Evolutionary conservation across 2,113 vertebrate species (phyloP), one percentile per base, ranked within the genome.

Genomic region (Eolophus roseicapilla): DNA sequence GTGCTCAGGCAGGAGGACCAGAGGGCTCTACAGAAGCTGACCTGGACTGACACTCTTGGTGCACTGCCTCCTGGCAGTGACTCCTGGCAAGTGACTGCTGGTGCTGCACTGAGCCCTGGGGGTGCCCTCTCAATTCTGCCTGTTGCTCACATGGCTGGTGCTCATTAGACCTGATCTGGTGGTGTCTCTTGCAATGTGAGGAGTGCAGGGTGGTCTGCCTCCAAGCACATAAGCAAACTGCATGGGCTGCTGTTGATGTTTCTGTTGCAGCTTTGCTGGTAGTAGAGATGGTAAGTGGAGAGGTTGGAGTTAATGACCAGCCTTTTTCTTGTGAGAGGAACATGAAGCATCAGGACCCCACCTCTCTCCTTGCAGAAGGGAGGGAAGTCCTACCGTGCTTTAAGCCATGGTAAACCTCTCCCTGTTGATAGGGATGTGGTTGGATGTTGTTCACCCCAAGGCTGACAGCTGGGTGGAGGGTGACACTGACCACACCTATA

Each of bases 241-340:
- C 29, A 18, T 3, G 25, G 25, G 46, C 68, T 43, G 7, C 50
- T 67, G 50, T 41, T 29, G 1, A 21, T 50, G 55, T 64, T 82
- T 39, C 74, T 10, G 1, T 13, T 0, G 0, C 65, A 75, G 44
- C 62, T 82, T 79, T 0, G 2, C 53, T 81, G 67, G 18, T 60
- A 18, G 39, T 77, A 33, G 47, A 64, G 17, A 13, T 63, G 43
- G 11, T 28, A 44, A 39, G 28, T 31, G n/a, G 29, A 44, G 35
- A 82, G 62, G 13, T 24, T 94, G 39, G 33, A 73, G 59, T 71
- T 55, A 69, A 69, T 8, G 23, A n/a, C 37, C 60, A 33, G 50
- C n/a, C 28, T 67, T 86, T 92, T 77, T 49, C 55, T 33, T 52
- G 39, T 74, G 57, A 88, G 43, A 85, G 29, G 31, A 81, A 50